Evolutionary conservation across 1,140 invertebrate genomes (phyloP), one percentile per base, ranked within the genome.

Genomic region (Nephotettix cincticeps): DNA sequence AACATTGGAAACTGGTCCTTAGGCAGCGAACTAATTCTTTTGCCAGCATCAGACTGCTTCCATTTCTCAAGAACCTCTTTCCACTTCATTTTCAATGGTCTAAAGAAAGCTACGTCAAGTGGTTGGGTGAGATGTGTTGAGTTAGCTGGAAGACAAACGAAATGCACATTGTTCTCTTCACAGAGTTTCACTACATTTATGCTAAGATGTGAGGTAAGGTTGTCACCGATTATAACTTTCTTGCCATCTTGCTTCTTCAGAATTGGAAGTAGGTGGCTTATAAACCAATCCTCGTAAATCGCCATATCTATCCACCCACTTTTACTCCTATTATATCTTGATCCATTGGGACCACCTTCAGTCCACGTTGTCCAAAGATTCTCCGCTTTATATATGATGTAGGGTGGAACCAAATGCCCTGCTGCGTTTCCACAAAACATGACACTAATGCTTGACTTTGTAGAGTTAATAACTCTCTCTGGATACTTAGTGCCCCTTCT

Each of bases 71-170:
- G 66, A 64, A 82, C 75, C 47, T 77, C 68, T 64, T 76, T 70
- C 81, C 81, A 83, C 11, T 69, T 72, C n/a, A 58, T 76, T 66
- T 82, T 82, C 58, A 82, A 61, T 27, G 80, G 77, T n/a, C 73
- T 58, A 75, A 81, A 81, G 56, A 79, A 77, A 19, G 78, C 78
- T 19, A 82, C 78, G 73, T 84, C 80, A 13, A 83, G 68, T 6
- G 82, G 80, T 70, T 84, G 81, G 11, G 76, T 76, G 6, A 81
- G 45, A 72, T 84, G 82, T 0, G 80, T 82, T 0, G 75, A 72
- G 73, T 84, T 83, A 1, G 80, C 71, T 28, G 81, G 80, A 17
- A 83, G 74, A 56, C 77, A 79, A 13, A 81, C 56, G 70, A 83
- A 80, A 17, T 67, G 56, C 19, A 82, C 79, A 65, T 81, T 71